These are phyloP conservation scores for Anarrhichthys ocellatus DNA, from an alignment of 2,113 vertebrate genomes.

Conservation along the genomic window DNA sequence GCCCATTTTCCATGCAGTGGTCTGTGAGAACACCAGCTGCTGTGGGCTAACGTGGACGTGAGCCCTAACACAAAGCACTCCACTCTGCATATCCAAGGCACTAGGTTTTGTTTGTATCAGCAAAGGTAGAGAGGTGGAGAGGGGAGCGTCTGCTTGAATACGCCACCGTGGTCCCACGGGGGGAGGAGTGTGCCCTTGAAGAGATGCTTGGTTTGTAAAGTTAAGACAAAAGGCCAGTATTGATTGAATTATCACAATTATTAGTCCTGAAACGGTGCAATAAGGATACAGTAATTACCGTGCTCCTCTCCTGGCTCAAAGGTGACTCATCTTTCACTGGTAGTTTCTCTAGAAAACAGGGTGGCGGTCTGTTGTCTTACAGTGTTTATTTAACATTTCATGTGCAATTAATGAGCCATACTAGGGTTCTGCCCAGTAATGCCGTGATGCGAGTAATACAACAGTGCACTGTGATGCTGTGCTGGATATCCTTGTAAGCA, in stretches of 20 bases:
- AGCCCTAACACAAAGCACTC: conserved; percentile 73
- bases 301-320: conserved; percentile 35
- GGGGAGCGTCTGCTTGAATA: conserved; percentile 30
- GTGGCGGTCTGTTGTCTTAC: conserved; percentile 12
- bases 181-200: conserved; percentile 48
- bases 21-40: conserved; percentile 84
- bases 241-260: conserved; percentile 58
- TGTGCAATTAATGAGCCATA: conserved; percentile 54
- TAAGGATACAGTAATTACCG: conserved; percentile 55
- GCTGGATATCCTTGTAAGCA: conserved; percentile 21
- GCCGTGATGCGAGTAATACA: conserved; percentile 21
- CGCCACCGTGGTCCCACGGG: conserved; percentile 26
- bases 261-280: conserved; percentile 14
- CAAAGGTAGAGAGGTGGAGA: conserved; percentile 20
- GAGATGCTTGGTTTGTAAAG: conserved; percentile 63
- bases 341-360: conserved; percentile 37
- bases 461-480: neutral
- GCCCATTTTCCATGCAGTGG: conserved; percentile 84
- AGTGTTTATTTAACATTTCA: conserved; percentile 54
- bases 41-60: conserved; percentile 70
- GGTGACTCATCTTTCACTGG: conserved; percentile 51
- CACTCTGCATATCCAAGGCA: conserved; percentile 52
- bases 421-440: conserved; percentile 7
- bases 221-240: conserved; percentile 64
- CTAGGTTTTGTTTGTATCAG: conserved; percentile 49